These are phyloP conservation scores for Vireo altiloquus DNA, from an alignment of 2,113 vertebrate species.

Conservation along the genomic window DNA sequence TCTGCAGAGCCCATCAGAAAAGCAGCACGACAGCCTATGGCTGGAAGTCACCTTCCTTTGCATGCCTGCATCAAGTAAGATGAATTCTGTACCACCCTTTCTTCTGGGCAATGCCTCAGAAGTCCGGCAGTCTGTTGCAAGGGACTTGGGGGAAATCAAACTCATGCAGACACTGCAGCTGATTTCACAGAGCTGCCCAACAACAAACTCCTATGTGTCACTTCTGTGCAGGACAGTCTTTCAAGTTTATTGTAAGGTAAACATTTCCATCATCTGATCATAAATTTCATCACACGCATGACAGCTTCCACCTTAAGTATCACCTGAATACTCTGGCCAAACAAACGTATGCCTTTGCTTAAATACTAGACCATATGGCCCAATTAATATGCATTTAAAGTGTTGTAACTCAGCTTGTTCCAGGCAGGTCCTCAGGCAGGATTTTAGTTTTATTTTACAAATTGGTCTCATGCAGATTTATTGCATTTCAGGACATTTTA, in stretches of 20 bases:
- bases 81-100: background rate
- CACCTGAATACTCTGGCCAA: background rate
- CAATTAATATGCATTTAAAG: background rate
- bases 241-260: background rate
- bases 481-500: background rate
- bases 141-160: background rate
- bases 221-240: background rate
- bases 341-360: background rate
- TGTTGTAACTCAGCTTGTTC: background rate
- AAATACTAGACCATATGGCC: background rate
- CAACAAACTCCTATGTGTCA: background rate
- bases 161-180: background rate
- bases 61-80: background rate
- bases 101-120: background rate
- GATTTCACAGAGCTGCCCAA: background rate
- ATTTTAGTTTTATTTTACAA: conserved; percentile 17
- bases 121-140: background rate
- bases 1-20: background rate
- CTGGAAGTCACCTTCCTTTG: background rate
- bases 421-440: background rate
- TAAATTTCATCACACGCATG: background rate
- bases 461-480: background rate
- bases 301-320: background rate
- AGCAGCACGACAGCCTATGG: accelerated
- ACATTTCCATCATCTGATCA: background rate